Evolutionary conservation across 2,888 invertebrate species (phyloP).

Genomic region (Serripes groenlandicus): DNA sequence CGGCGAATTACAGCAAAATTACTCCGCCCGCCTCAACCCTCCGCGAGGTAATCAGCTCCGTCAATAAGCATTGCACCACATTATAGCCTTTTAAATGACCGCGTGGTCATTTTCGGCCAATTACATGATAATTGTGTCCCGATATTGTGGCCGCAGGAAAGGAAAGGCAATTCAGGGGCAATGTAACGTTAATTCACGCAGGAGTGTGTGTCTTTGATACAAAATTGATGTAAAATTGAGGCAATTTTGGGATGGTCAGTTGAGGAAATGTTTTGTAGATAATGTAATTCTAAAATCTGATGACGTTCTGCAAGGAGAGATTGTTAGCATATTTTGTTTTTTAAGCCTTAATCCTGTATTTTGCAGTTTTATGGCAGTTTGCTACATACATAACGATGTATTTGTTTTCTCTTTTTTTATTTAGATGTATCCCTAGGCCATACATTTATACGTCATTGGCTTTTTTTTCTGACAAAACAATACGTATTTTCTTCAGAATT

Average conservation of each 20-base stretch:
- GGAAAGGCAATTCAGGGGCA: constrained; percentile 14
- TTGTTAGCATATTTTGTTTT: too few relatives aligned
- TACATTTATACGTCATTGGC: too few relatives aligned
- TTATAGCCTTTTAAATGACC: constrained; percentile 39
- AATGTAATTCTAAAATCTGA: too few relatives aligned
- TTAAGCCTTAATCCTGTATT: too few relatives aligned
- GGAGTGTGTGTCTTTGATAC: constrained; percentile 2
- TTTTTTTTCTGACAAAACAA: too few relatives aligned
- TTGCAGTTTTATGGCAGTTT: too few relatives aligned
- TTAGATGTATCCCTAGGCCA: too few relatives aligned
- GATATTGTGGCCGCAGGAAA: constrained; percentile 13
- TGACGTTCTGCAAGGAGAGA: too few relatives aligned
- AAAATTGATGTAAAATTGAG: background rate
- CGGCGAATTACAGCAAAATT: constrained; percentile 48
- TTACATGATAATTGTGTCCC: constrained; percentile 51
- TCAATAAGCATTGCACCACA: constrained; percentile 47
- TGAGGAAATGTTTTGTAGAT: background rate
- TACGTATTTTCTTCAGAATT: too few relatives aligned
- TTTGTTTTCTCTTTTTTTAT: too few relatives aligned
- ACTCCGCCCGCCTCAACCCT: constrained; percentile 31
- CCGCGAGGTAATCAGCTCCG: constrained; percentile 18
- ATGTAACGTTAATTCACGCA: constrained; percentile 21
- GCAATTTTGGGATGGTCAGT: constrained; percentile 5
- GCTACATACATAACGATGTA: too few relatives aligned
- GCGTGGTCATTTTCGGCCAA: constrained; percentile 56